Conservation (phyloP, 2,888 invertebrate species). For the Lasiommata megera region DNA sequence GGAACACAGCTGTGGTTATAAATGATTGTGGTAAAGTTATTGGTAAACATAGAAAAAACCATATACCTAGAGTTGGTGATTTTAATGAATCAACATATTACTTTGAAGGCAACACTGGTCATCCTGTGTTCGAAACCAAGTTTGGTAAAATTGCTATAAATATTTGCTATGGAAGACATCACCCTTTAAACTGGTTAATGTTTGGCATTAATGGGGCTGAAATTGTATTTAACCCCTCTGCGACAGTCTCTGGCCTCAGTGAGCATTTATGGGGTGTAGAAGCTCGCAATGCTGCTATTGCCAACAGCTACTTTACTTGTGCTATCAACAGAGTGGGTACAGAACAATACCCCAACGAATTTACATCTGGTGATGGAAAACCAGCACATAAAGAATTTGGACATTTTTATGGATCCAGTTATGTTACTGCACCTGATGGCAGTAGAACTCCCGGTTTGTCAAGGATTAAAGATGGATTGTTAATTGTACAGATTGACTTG, state of each 20-base stretch:
- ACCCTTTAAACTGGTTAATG: conserved; percentile 99
- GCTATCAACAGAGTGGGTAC: conserved; percentile 97
- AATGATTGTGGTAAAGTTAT: conserved; percentile 91
- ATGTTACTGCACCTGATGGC: conserved; percentile 97
- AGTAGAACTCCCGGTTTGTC: conserved; percentile 93
- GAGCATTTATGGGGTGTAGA: conserved; percentile 98
- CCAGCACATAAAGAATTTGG: conserved; percentile 95
- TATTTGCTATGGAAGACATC: conserved; percentile 99
- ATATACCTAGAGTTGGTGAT: conserved; percentile 98
- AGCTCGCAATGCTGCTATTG: conserved; percentile 97
- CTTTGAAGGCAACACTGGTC: conserved; percentile 97
- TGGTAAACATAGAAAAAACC: conserved; percentile 98
- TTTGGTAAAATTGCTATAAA: conserved; percentile 96
- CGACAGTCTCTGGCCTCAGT: conserved; percentile 90
- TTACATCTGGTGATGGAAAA: conserved; percentile 83
- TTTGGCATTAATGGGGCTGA: conserved; percentile 99
- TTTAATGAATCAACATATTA: conserved; percentile 99
- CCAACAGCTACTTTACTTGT: conserved; percentile 97
- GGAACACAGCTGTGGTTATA: conserved; percentile 98
- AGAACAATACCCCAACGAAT: conserved; percentile 86
- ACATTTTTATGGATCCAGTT: conserved; percentile 98
- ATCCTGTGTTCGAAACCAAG: conserved; percentile 94
- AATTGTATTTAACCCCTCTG: conserved; percentile 99
- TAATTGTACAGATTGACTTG: conserved; percentile 94
- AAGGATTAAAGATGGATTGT: conserved; percentile 90